A percentile compares a stretch with the other conserved stretches of the same genome.
These are phyloP conservation scores for Drosophila insularis DNA, from an alignment of 1,140 invertebrate genomes.

Conservation along the genomic window DNA sequence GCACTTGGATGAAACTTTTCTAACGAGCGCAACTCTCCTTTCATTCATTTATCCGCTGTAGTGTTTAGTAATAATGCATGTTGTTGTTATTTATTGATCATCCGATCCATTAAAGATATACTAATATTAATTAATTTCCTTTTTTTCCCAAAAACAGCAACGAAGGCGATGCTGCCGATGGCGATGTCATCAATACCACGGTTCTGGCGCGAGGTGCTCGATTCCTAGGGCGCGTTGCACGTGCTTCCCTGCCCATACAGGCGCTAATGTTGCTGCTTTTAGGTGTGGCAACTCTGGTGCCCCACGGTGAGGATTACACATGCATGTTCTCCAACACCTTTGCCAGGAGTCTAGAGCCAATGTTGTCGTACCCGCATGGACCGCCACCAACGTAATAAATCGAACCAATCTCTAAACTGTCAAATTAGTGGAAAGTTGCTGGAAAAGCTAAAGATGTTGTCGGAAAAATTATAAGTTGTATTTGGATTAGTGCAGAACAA, in stretches of 20 bases:
- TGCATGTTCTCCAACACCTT: constrained; percentile 92
- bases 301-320: constrained; percentile 92
- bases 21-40: background rate
- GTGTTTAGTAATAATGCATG: constrained; percentile 36
- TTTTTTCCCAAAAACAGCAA: constrained; percentile 66
- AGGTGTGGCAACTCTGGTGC: constrained; percentile 93
- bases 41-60: background rate
- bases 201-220: constrained; percentile 89
- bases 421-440: constrained; percentile 8
- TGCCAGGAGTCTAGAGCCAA: constrained; percentile 90
- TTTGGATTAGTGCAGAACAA: constrained; percentile 62
- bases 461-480: constrained; percentile 23
- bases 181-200: constrained; percentile 85
- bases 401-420: constrained; percentile 4
- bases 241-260: constrained; percentile 95
- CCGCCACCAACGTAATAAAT: constrained; percentile 90
- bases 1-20: background rate
- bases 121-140: background rate
- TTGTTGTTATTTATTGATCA: background rate
- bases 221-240: constrained; percentile 93
- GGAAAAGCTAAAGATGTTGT: background rate
- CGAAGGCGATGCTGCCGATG: constrained; percentile 83
- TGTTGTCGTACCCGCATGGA: constrained; percentile 93
- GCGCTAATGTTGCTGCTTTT: constrained; percentile 93
- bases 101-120: background rate